phyloP scores from a whole-genome alignment of 2,797 vertebrate genomes.

The Sebastes nivosus region DNA sequence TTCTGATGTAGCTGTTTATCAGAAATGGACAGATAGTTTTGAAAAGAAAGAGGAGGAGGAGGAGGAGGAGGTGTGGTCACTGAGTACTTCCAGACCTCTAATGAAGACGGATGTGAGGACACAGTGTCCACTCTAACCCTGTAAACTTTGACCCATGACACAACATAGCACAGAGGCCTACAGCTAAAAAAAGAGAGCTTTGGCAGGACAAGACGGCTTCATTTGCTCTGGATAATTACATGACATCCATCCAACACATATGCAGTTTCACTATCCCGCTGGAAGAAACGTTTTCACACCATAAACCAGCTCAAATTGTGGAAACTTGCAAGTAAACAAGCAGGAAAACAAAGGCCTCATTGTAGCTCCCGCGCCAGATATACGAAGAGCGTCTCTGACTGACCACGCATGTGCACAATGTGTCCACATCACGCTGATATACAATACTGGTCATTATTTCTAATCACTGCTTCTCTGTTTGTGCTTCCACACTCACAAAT shows the following conservation, averaged over 20 bases:
- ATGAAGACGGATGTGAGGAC: constrained; percentile 80
- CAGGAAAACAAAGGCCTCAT: constrained; percentile 64
- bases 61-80: constrained; percentile 58
- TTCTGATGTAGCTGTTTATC: constrained; percentile 69
- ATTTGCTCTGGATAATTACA: constrained; percentile 31
- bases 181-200: constrained; percentile 21
- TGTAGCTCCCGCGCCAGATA: constrained; percentile 46
- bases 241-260: constrained; percentile 39
- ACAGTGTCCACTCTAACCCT: constrained; percentile 61
- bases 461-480: constrained; percentile 50
- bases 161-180: constrained; percentile 33
- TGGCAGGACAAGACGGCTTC: constrained; percentile 32
- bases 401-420: constrained; percentile 50
- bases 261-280: constrained; percentile 38
- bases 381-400: constrained; percentile 26
- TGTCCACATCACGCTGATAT: constrained; percentile 48
- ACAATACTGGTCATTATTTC: constrained; percentile 62
- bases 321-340: constrained; percentile 74
- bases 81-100: constrained; percentile 81
- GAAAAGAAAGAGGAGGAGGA: constrained; percentile 53
- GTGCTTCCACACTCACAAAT: constrained; percentile 46
- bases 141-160: constrained; percentile 74
- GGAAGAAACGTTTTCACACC: constrained; percentile 62
- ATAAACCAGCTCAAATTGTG: constrained; percentile 57
- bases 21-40: constrained; percentile 72